A percentile compares a stretch with the other conserved stretches of the same genome.
These are phyloP conservation scores for Cardiocondyla obscurior DNA, from an alignment of 1,140 invertebrate species.

Conservation along the genomic window DNA sequence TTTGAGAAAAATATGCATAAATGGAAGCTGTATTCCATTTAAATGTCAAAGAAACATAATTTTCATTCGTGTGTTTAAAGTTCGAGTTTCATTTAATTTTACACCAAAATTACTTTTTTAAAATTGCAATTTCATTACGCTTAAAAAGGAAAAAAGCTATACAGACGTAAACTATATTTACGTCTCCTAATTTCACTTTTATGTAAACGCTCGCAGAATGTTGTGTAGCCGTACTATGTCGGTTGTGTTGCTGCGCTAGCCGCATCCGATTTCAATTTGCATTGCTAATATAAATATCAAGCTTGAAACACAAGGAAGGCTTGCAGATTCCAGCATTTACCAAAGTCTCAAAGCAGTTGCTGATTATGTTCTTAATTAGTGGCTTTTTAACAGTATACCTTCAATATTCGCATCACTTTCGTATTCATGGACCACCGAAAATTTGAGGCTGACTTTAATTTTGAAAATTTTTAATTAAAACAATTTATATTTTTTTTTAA, in stretches of 20 bases:
- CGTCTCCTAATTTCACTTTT: conserved; percentile 31
- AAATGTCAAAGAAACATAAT: conserved; percentile 18
- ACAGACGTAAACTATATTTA: conserved; percentile 22
- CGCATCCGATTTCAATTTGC: conserved; percentile 32
- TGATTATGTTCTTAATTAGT: conserved; percentile 38
- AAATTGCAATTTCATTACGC: conserved; percentile 23
- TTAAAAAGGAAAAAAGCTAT: conserved; percentile 6
- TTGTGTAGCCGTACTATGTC: neutral
- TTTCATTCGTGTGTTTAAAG: conserved; percentile 6
- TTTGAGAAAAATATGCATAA: neutral
- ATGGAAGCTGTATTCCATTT: neutral
- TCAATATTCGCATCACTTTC: neutral
- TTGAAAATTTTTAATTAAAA: neutral
- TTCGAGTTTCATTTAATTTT: neutral
- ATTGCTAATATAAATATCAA: conserved; percentile 57
- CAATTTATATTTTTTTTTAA: no score
- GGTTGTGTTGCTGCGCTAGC: conserved; percentile 27
- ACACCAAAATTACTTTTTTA: conserved; percentile 15
- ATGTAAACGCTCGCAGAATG: conserved; percentile 32
- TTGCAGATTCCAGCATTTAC: conserved; percentile 24
- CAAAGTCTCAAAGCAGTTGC: conserved; percentile 20
- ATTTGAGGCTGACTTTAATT: neutral
- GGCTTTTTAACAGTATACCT: neutral
- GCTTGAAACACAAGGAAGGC: conserved; percentile 24
- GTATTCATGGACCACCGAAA: neutral